Percentiles rank a stretch among this genome's conserved stretches.
These are phyloP conservation scores for Chaetorhynchus papuensis DNA, from an alignment of 2,113 vertebrate genomes.

Conservation along the genomic window DNA sequence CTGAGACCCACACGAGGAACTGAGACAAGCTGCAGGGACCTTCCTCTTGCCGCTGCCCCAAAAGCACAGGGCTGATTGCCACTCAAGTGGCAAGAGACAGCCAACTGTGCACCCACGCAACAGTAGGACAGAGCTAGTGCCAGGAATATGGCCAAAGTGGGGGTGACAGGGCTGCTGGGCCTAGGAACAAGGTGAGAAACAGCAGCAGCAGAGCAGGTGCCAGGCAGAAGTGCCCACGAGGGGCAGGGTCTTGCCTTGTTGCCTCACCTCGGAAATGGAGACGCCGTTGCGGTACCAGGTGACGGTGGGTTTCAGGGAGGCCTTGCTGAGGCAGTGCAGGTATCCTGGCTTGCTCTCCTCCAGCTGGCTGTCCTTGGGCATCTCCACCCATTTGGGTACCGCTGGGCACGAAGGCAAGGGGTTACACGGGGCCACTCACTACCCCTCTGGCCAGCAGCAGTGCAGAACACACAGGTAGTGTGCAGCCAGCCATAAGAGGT, in stretches of 20 bases:
- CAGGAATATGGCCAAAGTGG: not conserved
- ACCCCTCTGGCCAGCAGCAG: not conserved
- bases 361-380: constrained; percentile 85
- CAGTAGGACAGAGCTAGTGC: not conserved
- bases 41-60: not conserved
- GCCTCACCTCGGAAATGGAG: constrained; percentile 84
- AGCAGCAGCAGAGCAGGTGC: not conserved
- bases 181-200: not conserved
- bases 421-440: not conserved
- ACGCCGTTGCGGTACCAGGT: constrained; percentile 85
- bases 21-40: not conserved
- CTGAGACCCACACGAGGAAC: not conserved
- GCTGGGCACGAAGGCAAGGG: constrained; percentile 59
- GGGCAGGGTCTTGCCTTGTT: not conserved
- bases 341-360: constrained; percentile 93
- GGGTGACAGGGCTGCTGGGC: not conserved
- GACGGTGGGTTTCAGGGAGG: constrained; percentile 83
- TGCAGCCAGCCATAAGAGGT: not conserved
- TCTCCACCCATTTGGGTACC: constrained; percentile 85
- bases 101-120: not conserved
- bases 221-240: not conserved
- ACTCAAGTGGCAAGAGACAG: not conserved
- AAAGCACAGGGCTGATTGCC: not conserved
- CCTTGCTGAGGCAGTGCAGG: constrained; percentile 88
- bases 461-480: not conserved